Evolutionary conservation across 1,140 invertebrate genomes (phyloP).

Genomic region (Hyphantria cunea): DNA sequence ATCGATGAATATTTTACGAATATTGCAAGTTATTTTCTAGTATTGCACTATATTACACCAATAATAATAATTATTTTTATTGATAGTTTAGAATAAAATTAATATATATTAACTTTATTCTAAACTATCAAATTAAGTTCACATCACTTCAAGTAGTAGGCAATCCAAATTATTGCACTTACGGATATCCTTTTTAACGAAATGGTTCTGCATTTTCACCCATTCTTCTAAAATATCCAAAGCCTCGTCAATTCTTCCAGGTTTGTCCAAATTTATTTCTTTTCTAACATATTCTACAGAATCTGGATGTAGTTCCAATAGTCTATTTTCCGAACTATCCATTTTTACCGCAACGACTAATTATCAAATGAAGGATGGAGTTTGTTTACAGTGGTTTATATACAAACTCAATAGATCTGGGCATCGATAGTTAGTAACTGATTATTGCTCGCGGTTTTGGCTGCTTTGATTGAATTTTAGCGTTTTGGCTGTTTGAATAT

Average conservation of each 20-base stretch:
- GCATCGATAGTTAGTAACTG: no score
- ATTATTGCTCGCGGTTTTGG: no score
- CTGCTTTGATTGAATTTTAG: no score
- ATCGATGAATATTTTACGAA: no score
- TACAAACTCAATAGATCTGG: not conserved
- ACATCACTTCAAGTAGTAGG: no score
- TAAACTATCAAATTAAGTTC: no score
- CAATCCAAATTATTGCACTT: slow-evolving; percentile 19
- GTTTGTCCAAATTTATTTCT: slow-evolving; percentile 39
- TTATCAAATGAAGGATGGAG: not conserved
- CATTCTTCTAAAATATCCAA: slow-evolving; percentile 42
- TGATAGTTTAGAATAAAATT: no score
- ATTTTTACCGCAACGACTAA: not conserved
- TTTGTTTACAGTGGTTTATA: not conserved
- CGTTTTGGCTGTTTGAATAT: no score
- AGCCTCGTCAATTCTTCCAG: slow-evolving; percentile 39
- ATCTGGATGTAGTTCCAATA: slow-evolving; percentile 33
- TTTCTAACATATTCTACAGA: slow-evolving; percentile 37
- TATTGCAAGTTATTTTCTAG: no score
- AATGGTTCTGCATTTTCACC: slow-evolving; percentile 47
- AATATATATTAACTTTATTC: no score
- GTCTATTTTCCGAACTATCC: slow-evolving; percentile 1
- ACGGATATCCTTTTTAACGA: slow-evolving; percentile 47
- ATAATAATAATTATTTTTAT: no score
- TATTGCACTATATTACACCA: no score